Base-by-base conservation (phyloP, 1,140 invertebrate species). In the Oedothorax gibbosus region DNA sequence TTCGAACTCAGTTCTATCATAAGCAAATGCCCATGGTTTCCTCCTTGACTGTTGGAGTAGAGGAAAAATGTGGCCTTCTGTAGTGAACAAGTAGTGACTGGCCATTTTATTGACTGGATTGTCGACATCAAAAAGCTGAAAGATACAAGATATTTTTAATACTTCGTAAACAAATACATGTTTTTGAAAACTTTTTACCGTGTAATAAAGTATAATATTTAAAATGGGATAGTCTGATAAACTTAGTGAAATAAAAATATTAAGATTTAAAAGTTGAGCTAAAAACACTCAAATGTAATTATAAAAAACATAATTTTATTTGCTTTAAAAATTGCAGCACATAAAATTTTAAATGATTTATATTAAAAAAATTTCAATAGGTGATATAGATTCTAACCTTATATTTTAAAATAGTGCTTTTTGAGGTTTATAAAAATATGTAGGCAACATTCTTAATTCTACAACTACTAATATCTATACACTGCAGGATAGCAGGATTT, bases 51-150 rank as follows among this genome's bases (percentile, higher is more conserved):
- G 88, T 12, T 87, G 85, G 60, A 89, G 88, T 7, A 94, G 88
- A 12, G 93, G 93, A 85, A 94, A 91, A 18, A 94, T 87, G 87
- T 95, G 94, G 4, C 94, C 94, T 89, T 95, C 93, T 9, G 94
- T 95, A 8, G 92, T 93, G 87, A 94, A 94, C 12, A 94, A 85
- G 87, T 93, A 93, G 21, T 91, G 88, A 21, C 91, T 90, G 60
- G 91, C 90, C 57, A 93, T 88, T 76, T 90, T 90, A 89, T 95
- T 94, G 0, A 94, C 87, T 75, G 92, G 92, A 89, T 94, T 94
- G 66, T 93, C 91, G 80, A 90, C 89, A 88, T 95, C 94, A 91
- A 95, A 94, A 35, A 94, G 88, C 93, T 94, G 89, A 68, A 56
- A 73, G 12, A 73, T 11, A 21, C 18, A 12, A 60, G 57, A 35